Percentiles rank a stretch among this genome's conserved stretches.
phyloP scores from a whole-genome alignment of 2,888 invertebrate genomes.

The Caradrina clavipalpis region DNA sequence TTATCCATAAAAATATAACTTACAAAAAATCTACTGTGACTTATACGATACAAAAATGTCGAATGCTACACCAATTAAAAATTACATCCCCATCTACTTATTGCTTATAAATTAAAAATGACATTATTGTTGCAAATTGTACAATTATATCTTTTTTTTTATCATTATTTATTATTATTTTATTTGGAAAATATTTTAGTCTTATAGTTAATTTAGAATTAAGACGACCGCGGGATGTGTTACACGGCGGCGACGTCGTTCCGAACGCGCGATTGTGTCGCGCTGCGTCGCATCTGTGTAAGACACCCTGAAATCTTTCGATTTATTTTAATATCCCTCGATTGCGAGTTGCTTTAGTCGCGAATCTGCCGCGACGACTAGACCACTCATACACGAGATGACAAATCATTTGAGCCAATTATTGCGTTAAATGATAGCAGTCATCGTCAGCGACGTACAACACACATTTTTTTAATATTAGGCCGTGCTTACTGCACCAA shows the following conservation, averaged over 20 bases:
- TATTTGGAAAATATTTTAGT: conserved; percentile 64
- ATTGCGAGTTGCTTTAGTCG: conserved; percentile 47
- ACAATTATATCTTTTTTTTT: conserved; percentile 59
- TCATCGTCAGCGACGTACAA: conserved; percentile 68
- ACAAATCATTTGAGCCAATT: conserved; percentile 66
- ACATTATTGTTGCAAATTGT: conserved; percentile 66
- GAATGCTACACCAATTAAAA: conserved; percentile 62
- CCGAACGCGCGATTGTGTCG: conserved; percentile 10
- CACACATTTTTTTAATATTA: conserved; percentile 73
- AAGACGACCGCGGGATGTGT: conserved; percentile 58
- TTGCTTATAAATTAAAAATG: conserved; percentile 68
- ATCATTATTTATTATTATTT: conserved; percentile 59
- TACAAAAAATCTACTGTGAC: conserved; percentile 67
- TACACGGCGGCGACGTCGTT: conserved; percentile 44
- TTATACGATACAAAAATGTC: conserved; percentile 61
- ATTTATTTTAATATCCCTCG: conserved; percentile 60
- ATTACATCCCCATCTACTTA: conserved; percentile 62
- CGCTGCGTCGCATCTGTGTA: conserved; percentile 37
- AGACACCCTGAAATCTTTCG: conserved; percentile 59
- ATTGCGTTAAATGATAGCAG: conserved; percentile 72
- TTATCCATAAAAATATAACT: conserved; percentile 66
- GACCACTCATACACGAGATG: conserved; percentile 56
- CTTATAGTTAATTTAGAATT: conserved; percentile 69
- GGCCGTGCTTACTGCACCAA: conserved; percentile 81
- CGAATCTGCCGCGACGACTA: conserved; percentile 35